phyloP scores from a whole-genome alignment of 2,797 vertebrate species.

The Gymnopithys bicolor region DNA sequence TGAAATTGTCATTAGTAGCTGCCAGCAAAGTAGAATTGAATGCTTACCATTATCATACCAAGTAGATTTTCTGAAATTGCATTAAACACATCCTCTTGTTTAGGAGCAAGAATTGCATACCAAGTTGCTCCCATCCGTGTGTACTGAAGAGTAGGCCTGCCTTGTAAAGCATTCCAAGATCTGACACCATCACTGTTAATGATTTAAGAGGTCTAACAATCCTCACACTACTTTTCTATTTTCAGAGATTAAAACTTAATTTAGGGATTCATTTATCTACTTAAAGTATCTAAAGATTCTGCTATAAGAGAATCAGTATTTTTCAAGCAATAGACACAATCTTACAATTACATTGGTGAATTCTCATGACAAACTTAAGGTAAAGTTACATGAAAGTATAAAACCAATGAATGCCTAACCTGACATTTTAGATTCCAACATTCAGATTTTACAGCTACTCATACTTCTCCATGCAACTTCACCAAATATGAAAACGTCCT shows the following conservation, averaged over 20 bases:
- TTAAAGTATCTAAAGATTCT: not conserved
- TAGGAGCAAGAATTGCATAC: not conserved
- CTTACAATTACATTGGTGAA: not conserved
- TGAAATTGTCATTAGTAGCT: not conserved
- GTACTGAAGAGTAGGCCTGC: not conserved
- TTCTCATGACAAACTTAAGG: not conserved
- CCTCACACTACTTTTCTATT: not conserved
- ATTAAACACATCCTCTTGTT: not conserved
- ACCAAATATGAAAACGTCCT: not conserved
- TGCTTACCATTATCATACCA: not conserved
- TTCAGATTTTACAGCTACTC: not conserved
- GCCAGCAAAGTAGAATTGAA: not conserved
- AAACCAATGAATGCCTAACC: not conserved
- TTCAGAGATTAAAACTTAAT: not conserved
- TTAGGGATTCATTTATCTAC: not conserved
- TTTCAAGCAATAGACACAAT: not conserved
- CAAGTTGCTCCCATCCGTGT: not conserved
- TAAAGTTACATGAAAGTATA: not conserved
- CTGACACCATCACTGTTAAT: not conserved
- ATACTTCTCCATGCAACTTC: not conserved
- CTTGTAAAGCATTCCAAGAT: not conserved
- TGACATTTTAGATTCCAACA: not conserved
- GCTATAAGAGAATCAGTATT: not conserved
- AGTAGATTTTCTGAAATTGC: not conserved
- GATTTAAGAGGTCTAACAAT: not conserved